Evolutionary conservation across 2,797 vertebrate genomes (phyloP).

Genomic region (Microtus agrestis): DNA sequence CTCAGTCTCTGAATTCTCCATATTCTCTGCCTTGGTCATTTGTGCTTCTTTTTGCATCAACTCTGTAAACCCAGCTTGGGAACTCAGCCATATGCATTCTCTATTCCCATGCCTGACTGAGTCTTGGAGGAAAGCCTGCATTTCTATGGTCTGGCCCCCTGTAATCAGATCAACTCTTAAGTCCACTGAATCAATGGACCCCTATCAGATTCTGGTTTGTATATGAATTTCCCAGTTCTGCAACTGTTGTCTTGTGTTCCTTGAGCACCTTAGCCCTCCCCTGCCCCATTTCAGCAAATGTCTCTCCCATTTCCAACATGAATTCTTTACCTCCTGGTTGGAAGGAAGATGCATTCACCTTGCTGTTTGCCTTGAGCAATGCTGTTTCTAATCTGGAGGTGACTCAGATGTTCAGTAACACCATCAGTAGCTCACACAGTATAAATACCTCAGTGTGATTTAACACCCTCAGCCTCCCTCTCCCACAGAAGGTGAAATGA

Average conservation of each 20-base stretch:
- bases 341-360: not conserved
- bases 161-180: not conserved
- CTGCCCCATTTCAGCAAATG: not conserved
- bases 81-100: not conserved
- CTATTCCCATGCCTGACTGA: not conserved
- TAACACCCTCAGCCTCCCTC: not conserved
- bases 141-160: not conserved
- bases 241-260: not conserved
- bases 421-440: not conserved
- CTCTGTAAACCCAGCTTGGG: not conserved
- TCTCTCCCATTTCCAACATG: not conserved
- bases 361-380: not conserved
- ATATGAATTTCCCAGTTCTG: not conserved
- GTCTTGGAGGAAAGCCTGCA: not conserved
- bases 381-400: not conserved
- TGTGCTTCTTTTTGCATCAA: not conserved
- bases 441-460: not conserved
- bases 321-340: constrained; percentile 42
- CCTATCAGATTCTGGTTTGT: not conserved
- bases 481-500: not conserved
- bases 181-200: not conserved
- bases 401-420: not conserved
- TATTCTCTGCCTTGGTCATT: not conserved
- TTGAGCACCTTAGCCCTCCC: not conserved
- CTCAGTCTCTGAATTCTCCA: not conserved